phyloP scores from a whole-genome alignment of 2,113 vertebrate species.

The Pagrus major region DNA sequence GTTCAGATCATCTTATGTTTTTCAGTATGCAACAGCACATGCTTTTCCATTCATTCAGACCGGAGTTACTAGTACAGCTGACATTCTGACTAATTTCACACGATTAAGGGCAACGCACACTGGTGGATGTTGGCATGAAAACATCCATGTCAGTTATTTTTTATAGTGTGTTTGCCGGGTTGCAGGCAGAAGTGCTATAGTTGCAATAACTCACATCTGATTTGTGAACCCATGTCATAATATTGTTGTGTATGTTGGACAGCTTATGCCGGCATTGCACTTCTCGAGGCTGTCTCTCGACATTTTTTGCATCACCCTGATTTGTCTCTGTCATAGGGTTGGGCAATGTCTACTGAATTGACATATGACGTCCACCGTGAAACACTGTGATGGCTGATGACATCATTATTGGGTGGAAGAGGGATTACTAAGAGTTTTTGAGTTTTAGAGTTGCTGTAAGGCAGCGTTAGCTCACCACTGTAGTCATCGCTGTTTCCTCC shows the following conservation, averaged over 20 bases:
- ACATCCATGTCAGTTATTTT: no score
- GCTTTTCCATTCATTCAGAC: constrained; percentile 8
- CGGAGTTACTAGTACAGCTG: not conserved
- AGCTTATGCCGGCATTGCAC: not conserved
- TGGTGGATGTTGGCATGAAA: no score
- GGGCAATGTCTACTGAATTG: no score
- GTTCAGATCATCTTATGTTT: constrained; percentile 11
- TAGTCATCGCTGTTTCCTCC: no score
- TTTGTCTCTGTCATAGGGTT: not conserved
- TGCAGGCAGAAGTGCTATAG: not conserved
- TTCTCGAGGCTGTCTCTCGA: not conserved
- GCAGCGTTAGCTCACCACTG: no score
- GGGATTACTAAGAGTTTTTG: no score
- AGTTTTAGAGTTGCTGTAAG: no score
- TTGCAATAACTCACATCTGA: not conserved
- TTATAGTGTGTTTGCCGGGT: no score
- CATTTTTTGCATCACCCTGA: not conserved
- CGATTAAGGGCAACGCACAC: not conserved
- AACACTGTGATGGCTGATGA: no score
- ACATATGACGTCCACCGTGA: no score
- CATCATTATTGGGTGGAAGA: no score
- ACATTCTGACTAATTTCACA: not conserved
- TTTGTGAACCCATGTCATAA: not conserved
- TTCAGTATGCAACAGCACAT: not conserved
- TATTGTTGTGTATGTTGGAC: not conserved